A percentile compares a stretch with the other conserved stretches of the same genome.
phyloP scores from a whole-genome alignment of 1,140 invertebrate genomes.

The Lordiphosa clarofinis region DNA sequence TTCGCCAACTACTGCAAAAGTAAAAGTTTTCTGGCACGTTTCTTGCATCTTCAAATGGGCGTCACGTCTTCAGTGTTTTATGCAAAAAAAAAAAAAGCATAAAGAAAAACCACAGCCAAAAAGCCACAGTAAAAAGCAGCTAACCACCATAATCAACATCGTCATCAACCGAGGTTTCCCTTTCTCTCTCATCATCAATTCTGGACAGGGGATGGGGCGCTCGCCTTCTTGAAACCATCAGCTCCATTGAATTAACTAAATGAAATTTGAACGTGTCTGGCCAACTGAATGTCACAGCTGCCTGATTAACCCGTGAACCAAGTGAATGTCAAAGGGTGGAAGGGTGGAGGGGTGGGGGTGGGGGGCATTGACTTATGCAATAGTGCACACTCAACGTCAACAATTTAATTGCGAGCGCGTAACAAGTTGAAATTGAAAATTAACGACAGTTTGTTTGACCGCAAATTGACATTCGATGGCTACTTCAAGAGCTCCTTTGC shows the following conservation, averaged over 20 bases:
- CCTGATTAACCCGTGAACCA: constrained; percentile 22
- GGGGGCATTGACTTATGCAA: constrained; percentile 19
- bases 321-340: constrained; percentile 1
- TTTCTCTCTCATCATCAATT: neutral
- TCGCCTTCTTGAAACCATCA: constrained; percentile 8
- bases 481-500: constrained; percentile 11
- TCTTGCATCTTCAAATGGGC: constrained; percentile 39
- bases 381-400: constrained; percentile 36
- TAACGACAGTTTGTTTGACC: constrained; percentile 52
- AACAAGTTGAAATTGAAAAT: constrained; percentile 56
- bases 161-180: neutral
- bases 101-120: constrained; percentile 22
- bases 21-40: constrained; percentile 25
- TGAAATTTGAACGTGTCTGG: constrained; percentile 68
- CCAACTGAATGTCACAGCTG: constrained; percentile 23
- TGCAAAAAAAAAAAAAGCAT: neutral
- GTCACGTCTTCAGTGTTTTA: constrained; percentile 26
- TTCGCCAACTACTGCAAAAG: neutral
- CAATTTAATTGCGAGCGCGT: constrained; percentile 56
- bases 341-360: neutral
- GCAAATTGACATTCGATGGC: constrained; percentile 37
- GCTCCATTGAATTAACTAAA: constrained; percentile 64
- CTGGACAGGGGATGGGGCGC: no score
- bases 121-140: constrained; percentile 22
- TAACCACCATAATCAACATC: constrained; percentile 16